Conservation (phyloP, 2,113 vertebrate genomes). For the Psittacula cyanocephala region DNA sequence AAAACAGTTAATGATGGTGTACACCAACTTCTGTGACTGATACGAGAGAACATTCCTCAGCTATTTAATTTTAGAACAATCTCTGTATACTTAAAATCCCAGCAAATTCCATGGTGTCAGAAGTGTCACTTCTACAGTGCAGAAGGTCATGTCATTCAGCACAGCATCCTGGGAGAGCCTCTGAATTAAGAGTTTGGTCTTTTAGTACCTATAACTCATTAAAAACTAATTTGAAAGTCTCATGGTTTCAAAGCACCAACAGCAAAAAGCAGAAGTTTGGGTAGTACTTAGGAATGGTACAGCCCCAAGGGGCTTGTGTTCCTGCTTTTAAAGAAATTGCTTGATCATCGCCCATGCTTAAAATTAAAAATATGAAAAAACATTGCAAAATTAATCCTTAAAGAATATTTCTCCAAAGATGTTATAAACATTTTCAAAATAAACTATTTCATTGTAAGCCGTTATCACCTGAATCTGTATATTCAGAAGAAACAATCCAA, state of each 20-base stretch:
- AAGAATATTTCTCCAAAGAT: not conserved
- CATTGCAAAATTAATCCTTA: not conserved
- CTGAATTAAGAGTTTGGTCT: slow-evolving; percentile 29
- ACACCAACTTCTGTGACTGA: not conserved
- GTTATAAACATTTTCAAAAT: not conserved
- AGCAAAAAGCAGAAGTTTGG: not conserved
- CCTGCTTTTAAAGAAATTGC: not conserved
- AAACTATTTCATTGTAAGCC: not conserved
- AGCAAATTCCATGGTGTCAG: slow-evolving; percentile 17
- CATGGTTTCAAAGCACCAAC: not conserved
- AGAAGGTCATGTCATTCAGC: slow-evolving; percentile 52
- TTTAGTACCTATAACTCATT: slow-evolving; percentile 18
- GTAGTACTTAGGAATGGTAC: not conserved
- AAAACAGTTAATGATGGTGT: not conserved
- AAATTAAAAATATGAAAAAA: not conserved
- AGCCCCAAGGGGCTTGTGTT: not conserved
- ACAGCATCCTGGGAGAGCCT: slow-evolving; percentile 4
- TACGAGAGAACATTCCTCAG: not conserved
- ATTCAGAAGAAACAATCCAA: not conserved
- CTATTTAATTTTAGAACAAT: not conserved
- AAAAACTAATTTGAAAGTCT: slow-evolving; percentile 40
- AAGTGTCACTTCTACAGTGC: slow-evolving; percentile 2
- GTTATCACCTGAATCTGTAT: not conserved
- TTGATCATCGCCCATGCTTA: not conserved
- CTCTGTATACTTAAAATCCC: not conserved